Evolutionary conservation across 2,888 invertebrate species (phyloP), one percentile per base, ranked within the genome.

Genomic region (Cenopis cana): DNA sequence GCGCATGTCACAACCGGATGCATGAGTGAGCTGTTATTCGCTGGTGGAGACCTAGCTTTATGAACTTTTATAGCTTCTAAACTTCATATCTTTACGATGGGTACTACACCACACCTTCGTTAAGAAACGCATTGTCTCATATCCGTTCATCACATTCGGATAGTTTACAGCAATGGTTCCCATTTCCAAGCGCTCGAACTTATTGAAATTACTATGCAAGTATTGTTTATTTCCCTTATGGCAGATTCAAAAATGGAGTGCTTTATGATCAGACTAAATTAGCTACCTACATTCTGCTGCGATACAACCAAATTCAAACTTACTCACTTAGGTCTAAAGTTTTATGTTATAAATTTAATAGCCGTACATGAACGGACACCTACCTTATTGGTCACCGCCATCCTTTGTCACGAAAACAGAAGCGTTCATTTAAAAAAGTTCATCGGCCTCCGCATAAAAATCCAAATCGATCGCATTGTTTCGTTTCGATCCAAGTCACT

Each of bases 391-490:
- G 18, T 57, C 24, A 61, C 55, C 24, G 46, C 12, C 46, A 56
- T 59, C 57, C n/a, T 57, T 57, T 57, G 56, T 64, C 69, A 49
- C 69, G 8, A 56, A 41, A 64, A 68, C 54, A 46, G 41, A 68
- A 62, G 67, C 52, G 50, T 17, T 36, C 49, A 50, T 52, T 65
- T 59, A 57, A 54, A 50, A 64, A 38, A 38, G 69, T 20, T 68
- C 70, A 50, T 59, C 46, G 70, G 49, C 59, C 70, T 64, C 14
- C 38, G 29, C 38, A 69, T 64, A 66, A 60, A 64, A 36, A 59
- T 11, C 62, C 62, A 38, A 54, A 62, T 60, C 59, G 50, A 69
- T 52, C 57, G 59, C 59, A 70, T 70, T 70, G 70, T 70, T 59
- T 69, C 69, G 41, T 17, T 33, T 67, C 65, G 59, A 62, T 65